Percentiles rank a stretch among this genome's conserved stretches.
Conservation (phyloP, 1,140 invertebrate genomes). For the Lepidurus apus region DNA sequence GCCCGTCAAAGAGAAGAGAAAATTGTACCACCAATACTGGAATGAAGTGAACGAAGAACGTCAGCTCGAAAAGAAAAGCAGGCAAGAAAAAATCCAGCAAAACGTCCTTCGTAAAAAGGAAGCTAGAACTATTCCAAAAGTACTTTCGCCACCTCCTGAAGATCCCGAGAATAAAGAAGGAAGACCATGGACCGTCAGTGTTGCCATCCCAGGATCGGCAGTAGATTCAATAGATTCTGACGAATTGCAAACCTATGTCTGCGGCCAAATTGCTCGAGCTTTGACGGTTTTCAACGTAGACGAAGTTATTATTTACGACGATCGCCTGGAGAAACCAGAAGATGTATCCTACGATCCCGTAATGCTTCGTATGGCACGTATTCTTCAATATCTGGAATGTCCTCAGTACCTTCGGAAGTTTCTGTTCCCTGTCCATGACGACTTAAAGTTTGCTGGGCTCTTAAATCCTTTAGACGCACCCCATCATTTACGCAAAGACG, state of each 20-base stretch:
- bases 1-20: background rate
- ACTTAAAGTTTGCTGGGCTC: slow-evolving; percentile 43
- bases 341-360: slow-evolving; percentile 47
- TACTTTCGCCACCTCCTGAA: background rate
- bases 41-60: background rate
- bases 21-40: background rate
- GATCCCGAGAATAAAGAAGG: slow-evolving; percentile 24
- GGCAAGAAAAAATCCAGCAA: background rate
- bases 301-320: slow-evolving; percentile 57
- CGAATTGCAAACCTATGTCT: slow-evolving; percentile 81
- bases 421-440: slow-evolving; percentile 51
- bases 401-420: slow-evolving; percentile 57
- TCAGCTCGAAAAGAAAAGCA: background rate
- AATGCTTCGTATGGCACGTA: slow-evolving; percentile 48
- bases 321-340: slow-evolving; percentile 46
- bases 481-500: slow-evolving; percentile 52
- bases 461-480: slow-evolving; percentile 54
- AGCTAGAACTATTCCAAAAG: background rate
- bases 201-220: slow-evolving; percentile 93
- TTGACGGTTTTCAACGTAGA: slow-evolving; percentile 54
- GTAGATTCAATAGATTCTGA: slow-evolving; percentile 87
- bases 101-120: background rate
- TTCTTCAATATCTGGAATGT: slow-evolving; percentile 57
- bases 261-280: slow-evolving; percentile 58
- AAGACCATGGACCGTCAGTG: slow-evolving; percentile 61